Evolutionary conservation across 2,113 vertebrate genomes (phyloP).

Genomic region (Circaetus gallicus): DNA sequence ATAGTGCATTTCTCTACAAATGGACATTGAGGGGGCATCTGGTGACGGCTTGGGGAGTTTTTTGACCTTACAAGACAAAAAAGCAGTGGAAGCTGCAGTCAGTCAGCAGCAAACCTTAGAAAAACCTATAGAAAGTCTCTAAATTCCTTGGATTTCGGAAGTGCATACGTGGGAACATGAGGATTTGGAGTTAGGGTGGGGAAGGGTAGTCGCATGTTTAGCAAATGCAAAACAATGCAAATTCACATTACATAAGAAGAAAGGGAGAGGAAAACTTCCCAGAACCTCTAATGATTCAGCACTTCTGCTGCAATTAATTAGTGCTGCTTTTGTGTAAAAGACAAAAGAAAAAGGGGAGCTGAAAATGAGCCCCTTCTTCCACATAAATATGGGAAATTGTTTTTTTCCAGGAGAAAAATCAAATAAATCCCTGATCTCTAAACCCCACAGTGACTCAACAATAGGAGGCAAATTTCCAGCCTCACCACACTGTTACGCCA

Average conservation of each 20-base stretch:
- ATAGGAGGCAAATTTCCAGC: neutral
- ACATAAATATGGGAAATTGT: neutral
- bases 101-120: neutral
- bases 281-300: neutral
- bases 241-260: neutral
- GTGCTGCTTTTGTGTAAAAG: neutral
- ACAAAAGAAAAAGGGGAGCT: neutral
- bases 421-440: neutral
- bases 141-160: neutral
- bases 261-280: neutral
- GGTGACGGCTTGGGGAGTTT: neutral
- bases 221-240: neutral
- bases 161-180: accelerated
- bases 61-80: neutral
- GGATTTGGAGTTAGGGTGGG: neutral
- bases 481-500: neutral
- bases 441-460: neutral
- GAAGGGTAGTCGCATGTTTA: neutral
- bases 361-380: neutral
- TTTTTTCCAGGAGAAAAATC: neutral
- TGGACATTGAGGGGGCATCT: neutral
- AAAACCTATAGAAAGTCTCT: neutral
- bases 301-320: neutral
- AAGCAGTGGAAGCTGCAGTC: neutral
- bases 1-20: neutral